Evolutionary conservation across 2,888 invertebrate species (phyloP).

Genomic region (Cenopis cana): DNA sequence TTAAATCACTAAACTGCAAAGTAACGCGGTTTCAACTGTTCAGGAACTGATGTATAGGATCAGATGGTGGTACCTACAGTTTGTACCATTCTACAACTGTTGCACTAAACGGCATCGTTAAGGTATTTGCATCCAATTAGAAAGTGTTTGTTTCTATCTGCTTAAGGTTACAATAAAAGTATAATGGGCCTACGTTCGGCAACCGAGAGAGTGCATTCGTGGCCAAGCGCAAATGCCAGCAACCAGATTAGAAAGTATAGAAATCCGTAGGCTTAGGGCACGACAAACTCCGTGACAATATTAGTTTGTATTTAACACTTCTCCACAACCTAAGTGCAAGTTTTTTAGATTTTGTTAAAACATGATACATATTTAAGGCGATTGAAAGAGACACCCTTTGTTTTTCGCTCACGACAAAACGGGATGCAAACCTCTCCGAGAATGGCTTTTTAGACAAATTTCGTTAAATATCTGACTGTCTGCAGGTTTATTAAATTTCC

Average conservation of each 20-base stretch:
- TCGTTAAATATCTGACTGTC: too few relatives aligned
- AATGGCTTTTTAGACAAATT: too few relatives aligned
- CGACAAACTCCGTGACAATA: constrained; percentile 54
- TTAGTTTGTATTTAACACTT: constrained; percentile 26
- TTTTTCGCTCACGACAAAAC: too few relatives aligned
- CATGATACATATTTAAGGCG: neutral
- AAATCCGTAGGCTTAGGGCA: constrained; percentile 65
- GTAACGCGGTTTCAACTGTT: neutral
- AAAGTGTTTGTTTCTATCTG: constrained; percentile 65
- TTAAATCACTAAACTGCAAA: neutral
- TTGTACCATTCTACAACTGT: neutral
- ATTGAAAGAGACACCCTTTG: too few relatives aligned
- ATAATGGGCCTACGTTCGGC: constrained; percentile 66
- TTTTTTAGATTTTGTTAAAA: neutral
- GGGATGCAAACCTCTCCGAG: too few relatives aligned
- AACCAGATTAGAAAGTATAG: constrained; percentile 77
- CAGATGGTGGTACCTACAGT: neutral
- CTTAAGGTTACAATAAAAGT: constrained; percentile 73
- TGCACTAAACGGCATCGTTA: constrained; percentile 42
- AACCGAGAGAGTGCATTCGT: constrained; percentile 71
- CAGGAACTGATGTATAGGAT: neutral
- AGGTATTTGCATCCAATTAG: constrained; percentile 66
- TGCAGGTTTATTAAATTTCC: too few relatives aligned
- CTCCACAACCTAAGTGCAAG: neutral
- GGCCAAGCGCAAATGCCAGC: constrained; percentile 67